Conservation (phyloP, 2,113 vertebrate species). For the Macroglossus sobrinus region DNA sequence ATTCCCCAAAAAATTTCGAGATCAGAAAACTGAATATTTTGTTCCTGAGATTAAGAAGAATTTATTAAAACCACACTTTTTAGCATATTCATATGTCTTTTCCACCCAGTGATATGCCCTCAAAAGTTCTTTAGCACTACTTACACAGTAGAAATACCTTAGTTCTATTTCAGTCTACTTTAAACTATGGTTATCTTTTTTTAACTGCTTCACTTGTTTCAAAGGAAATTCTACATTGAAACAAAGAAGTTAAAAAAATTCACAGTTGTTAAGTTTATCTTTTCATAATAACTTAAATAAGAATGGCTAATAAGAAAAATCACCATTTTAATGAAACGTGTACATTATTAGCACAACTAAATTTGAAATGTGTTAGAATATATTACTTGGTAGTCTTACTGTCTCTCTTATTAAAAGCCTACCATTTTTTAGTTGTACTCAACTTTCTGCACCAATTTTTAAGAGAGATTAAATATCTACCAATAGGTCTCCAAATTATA, state of each 20-base stretch:
- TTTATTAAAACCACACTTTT: neutral
- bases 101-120: neutral
- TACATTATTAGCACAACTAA: neutral
- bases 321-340: neutral
- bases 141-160: neutral
- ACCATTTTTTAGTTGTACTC: neutral
- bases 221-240: slow-evolving; percentile 6
- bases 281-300: slow-evolving; percentile 5
- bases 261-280: neutral
- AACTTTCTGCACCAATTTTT: neutral
- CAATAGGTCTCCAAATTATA: neutral
- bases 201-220: neutral
- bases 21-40: neutral
- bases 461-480: neutral
- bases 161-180: neutral
- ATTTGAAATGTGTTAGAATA: neutral
- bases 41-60: slow-evolving; percentile 18
- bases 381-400: neutral
- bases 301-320: neutral
- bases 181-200: neutral
- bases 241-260: neutral
- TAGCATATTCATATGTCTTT: neutral
- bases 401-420: slow-evolving; percentile 2
- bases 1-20: neutral
- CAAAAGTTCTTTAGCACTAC: neutral